Conservation (phyloP, 2,113 vertebrate species). For the Leptodactylus fuscus region DNA sequence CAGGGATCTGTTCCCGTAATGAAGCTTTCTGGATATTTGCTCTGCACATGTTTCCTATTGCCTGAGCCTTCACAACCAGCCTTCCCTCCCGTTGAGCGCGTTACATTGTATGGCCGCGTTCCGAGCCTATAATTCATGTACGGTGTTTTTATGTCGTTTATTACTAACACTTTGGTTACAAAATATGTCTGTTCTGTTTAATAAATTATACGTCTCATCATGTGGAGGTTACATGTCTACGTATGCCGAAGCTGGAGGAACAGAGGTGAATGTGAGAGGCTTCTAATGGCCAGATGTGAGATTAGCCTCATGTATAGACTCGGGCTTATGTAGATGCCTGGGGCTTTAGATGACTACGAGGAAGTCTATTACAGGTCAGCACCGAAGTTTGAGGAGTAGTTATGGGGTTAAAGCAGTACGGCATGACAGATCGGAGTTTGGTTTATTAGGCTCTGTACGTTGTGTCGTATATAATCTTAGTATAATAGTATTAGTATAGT, state of each 20-base stretch:
- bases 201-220: slow-evolving; percentile 31
- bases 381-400: too few relatives aligned
- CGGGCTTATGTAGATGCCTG: not conserved
- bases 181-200: slow-evolving; percentile 34
- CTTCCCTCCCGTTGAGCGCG: slow-evolving; percentile 24
- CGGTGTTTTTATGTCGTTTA: not conserved
- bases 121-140: slow-evolving; percentile 7
- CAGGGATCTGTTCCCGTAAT: not conserved
- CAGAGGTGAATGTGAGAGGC: not conserved
- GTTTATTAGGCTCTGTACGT: too few relatives aligned
- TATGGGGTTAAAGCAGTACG: not conserved
- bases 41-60: slow-evolving; percentile 49
- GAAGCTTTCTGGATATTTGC: not conserved
- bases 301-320: not conserved
- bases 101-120: slow-evolving; percentile 17
- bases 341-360: not conserved
- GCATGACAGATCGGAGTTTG: too few relatives aligned
- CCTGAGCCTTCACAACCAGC: not conserved
- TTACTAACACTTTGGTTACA: slow-evolving; percentile 22
- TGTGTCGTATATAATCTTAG: too few relatives aligned
- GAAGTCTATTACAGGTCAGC: not conserved
- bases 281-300: slow-evolving; percentile 1
- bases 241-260: not conserved
- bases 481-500: too few relatives aligned
- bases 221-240: not conserved